Conservation (phyloP, 2,797 vertebrate genomes). For the Poecilia gillii region DNA sequence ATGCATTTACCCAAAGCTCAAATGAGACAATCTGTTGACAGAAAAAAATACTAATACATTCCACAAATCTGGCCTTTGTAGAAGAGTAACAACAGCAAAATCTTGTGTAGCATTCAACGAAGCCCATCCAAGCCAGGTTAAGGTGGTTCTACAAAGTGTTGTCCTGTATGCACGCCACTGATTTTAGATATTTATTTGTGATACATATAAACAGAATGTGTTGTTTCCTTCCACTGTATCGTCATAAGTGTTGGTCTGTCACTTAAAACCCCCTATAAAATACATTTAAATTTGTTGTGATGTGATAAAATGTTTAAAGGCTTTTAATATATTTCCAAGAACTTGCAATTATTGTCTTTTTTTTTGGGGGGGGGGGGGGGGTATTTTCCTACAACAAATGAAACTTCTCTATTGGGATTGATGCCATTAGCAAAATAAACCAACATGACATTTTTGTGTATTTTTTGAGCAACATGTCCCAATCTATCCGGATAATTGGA, state of each 20-base stretch:
- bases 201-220: background rate
- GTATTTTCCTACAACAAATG: conserved; percentile 17
- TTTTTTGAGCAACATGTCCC: conserved; percentile 31
- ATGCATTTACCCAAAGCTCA: background rate
- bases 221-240: background rate
- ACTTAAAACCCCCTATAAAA: background rate
- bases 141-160: background rate
- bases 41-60: background rate
- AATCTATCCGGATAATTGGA: conserved; percentile 49
- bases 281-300: background rate
- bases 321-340: background rate
- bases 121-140: background rate
- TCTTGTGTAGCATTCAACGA: background rate
- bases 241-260: background rate
- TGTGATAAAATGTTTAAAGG: background rate
- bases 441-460: conserved; percentile 20
- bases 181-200: background rate
- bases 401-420: conserved; percentile 18
- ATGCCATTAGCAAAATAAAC: conserved; percentile 36
- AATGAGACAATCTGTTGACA: background rate
- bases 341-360: background rate
- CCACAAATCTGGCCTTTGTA: background rate
- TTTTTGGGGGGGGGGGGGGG: too few relatives aligned
- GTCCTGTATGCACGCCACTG: background rate
- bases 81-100: background rate